Evolutionary conservation across 2,113 vertebrate genomes (phyloP).

Genomic region (Phaethornis superciliosus): DNA sequence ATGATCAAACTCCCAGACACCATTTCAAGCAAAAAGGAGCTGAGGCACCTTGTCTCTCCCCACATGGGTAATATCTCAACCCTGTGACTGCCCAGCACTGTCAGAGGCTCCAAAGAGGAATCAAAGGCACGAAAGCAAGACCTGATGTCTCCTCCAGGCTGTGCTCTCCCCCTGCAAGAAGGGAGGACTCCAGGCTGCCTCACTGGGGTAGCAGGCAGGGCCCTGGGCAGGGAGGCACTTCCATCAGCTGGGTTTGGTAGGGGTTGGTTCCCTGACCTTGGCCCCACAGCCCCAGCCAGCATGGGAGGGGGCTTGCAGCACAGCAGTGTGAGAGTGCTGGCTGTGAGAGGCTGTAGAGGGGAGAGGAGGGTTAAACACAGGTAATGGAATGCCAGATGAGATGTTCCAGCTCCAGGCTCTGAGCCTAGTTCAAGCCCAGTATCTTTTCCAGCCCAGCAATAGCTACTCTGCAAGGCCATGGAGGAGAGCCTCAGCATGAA

Average conservation of each 20-base stretch:
- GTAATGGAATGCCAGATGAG: neutral
- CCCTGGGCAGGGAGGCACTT: neutral
- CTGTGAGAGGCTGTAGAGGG: neutral
- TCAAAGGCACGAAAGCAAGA: neutral
- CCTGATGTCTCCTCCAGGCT: neutral
- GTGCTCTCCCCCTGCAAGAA: neutral
- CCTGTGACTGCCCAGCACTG: neutral
- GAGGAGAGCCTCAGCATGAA: neutral
- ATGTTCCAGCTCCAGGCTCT: neutral
- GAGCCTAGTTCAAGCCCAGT: neutral
- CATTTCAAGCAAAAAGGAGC: neutral
- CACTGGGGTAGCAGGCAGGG: neutral
- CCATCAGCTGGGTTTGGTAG: fast-evolving
- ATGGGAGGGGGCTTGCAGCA: fast-evolving
- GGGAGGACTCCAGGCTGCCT: neutral
- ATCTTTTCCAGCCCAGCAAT: neutral
- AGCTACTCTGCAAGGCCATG: neutral
- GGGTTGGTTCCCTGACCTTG: neutral
- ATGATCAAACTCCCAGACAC: neutral
- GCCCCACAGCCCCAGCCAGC: neutral
- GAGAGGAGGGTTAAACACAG: neutral
- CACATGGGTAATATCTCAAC: neutral
- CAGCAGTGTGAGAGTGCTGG: neutral
- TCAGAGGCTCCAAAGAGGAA: neutral
- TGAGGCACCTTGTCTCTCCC: neutral